A percentile compares a stretch with the other conserved stretches of the same genome.
These are phyloP conservation scores for Muscina levida DNA, from an alignment of 2,888 invertebrate species.

Conservation along the genomic window DNA sequence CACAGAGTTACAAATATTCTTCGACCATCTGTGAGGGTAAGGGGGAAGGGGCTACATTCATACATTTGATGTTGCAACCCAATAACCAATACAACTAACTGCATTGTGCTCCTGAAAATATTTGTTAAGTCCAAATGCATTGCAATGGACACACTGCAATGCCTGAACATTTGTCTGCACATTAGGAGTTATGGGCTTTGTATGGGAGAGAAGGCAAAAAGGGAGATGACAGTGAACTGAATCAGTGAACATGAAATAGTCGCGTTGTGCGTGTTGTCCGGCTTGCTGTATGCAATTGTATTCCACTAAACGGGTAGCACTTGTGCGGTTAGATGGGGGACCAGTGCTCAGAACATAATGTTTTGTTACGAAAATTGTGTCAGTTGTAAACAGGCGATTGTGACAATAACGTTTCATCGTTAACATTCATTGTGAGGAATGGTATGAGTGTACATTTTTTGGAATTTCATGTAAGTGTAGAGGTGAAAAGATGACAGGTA, in stretches of 20 bases:
- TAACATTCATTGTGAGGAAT: not conserved
- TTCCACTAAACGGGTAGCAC: too few relatives aligned
- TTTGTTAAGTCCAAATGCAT: slow-evolving; percentile 29
- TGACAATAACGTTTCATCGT: slow-evolving; percentile 43
- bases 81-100: slow-evolving; percentile 17
- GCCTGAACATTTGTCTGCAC: slow-evolving; percentile 7
- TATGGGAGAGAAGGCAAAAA: too few relatives aligned
- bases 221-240: too few relatives aligned
- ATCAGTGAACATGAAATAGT: not conserved
- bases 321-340: not conserved
- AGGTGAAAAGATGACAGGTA: not conserved
- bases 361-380: slow-evolving; percentile 45
- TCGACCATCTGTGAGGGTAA: not conserved
- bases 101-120: slow-evolving; percentile 1
- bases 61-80: not conserved
- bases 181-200: too few relatives aligned
- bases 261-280: not conserved
- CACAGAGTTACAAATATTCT: not conserved
- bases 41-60: too few relatives aligned
- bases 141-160: not conserved
- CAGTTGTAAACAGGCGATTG: slow-evolving; percentile 52
- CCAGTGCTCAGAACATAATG: slow-evolving; percentile 5
- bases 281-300: not conserved
- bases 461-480: not conserved
- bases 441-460: too few relatives aligned